Percentiles rank a stretch among this genome's conserved stretches.
phyloP scores from a whole-genome alignment of 1,140 invertebrate genomes.

The Yoshiicerus persimilis region DNA sequence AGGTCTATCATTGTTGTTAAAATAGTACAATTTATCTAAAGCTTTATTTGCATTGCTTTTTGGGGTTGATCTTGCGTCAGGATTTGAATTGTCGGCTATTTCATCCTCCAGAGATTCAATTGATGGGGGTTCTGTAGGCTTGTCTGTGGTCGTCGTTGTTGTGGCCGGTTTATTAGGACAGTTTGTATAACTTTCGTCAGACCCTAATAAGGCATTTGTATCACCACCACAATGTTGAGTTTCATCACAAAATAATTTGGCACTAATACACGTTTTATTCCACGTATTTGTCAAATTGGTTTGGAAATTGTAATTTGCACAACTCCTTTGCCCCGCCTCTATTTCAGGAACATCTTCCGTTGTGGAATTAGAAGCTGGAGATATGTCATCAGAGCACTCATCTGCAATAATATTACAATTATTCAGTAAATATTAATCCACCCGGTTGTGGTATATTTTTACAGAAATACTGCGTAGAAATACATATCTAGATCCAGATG shows the following conservation, averaged over 20 bases:
- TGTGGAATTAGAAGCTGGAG: not conserved
- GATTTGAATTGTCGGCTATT: not conserved
- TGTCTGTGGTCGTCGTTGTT: constrained; percentile 26
- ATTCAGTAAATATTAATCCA: not conserved
- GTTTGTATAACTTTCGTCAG: constrained; percentile 19
- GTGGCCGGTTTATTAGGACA: constrained; percentile 22
- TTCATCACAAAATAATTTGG: constrained; percentile 37
- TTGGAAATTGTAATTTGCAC: constrained; percentile 8
- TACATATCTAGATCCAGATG: not conserved
- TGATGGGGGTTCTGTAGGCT: not conserved
- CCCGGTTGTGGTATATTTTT: not conserved
- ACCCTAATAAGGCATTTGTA: not conserved
- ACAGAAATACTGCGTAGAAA: not conserved
- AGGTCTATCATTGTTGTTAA: not conserved
- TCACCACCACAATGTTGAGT: constrained; percentile 35
- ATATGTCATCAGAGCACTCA: not conserved
- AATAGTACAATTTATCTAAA: not conserved
- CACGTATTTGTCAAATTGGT: not conserved
- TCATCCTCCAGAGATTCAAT: not conserved
- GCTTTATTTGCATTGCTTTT: constrained; percentile 5
- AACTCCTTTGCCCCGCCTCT: not conserved
- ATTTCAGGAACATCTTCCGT: not conserved
- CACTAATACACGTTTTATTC: constrained; percentile 36
- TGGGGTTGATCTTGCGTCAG: not conserved
- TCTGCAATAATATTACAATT: not conserved